phyloP scores from a whole-genome alignment of 2,797 vertebrate genomes.

The Channallabes apus region DNA sequence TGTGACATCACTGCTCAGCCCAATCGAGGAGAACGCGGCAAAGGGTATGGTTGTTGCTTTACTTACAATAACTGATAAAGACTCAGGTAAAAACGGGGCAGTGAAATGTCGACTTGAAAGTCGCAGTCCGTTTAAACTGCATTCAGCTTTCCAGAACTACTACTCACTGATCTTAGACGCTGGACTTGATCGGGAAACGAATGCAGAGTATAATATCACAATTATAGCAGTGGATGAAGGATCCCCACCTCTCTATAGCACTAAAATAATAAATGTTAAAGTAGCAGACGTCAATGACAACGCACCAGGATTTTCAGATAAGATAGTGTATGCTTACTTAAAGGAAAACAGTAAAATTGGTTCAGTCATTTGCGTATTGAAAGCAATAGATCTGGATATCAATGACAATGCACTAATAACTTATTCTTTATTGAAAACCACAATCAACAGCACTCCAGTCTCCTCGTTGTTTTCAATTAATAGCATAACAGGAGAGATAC shows the following conservation, averaged over 20 bases:
- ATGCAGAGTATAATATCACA: constrained; percentile 52
- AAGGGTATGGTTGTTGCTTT: constrained; percentile 60
- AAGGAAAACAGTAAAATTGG: constrained; percentile 50
- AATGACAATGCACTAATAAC: constrained; percentile 47
- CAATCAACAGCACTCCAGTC: constrained; percentile 15
- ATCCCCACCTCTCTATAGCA: constrained; percentile 44
- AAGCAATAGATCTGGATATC: constrained; percentile 50
- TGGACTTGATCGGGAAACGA: constrained; percentile 48
- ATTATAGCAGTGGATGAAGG: constrained; percentile 56
- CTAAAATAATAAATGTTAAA: constrained; percentile 44
- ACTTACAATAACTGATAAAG: constrained; percentile 58
- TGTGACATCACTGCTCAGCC: constrained; percentile 57
- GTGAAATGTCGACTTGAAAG: constrained; percentile 37
- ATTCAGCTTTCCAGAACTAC: constrained; percentile 55
- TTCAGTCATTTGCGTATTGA: constrained; percentile 37
- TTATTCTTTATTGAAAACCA: constrained; percentile 45
- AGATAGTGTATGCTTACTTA: constrained; percentile 39
- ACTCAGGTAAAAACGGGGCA: constrained; percentile 33
- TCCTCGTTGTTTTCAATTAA: constrained; percentile 50
- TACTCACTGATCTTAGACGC: constrained; percentile 53
- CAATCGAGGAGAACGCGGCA: constrained; percentile 55
- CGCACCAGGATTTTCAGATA: constrained; percentile 45
- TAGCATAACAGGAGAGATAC: constrained; percentile 58
- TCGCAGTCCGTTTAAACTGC: constrained; percentile 51
- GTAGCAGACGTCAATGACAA: constrained; percentile 59